A percentile compares a stretch with the other conserved stretches of the same genome.
Evolutionary conservation across 2,797 vertebrate species (phyloP).

Genomic region (Todus mexicanus): DNA sequence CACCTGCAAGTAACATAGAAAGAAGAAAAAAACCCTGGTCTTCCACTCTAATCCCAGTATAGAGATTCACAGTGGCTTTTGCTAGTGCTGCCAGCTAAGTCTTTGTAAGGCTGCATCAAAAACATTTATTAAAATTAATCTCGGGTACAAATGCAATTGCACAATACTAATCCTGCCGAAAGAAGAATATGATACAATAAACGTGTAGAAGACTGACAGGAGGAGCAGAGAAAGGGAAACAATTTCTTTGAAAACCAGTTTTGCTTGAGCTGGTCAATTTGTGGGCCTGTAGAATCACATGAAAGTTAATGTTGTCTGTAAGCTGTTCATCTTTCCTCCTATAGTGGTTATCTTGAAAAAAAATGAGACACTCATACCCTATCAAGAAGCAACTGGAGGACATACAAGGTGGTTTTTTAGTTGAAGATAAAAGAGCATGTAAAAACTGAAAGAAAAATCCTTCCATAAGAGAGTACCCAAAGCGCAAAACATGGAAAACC

Average conservation of each 20-base stretch:
- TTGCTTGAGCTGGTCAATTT: not conserved
- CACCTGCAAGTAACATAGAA: not conserved
- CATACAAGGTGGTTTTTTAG: not conserved
- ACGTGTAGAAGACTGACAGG: not conserved
- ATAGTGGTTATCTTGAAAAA: not conserved
- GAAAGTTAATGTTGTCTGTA: not conserved
- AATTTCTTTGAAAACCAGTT: not conserved
- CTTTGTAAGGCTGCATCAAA: not conserved
- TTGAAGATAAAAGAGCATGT: not conserved
- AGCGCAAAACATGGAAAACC: not conserved
- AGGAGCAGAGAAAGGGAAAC: not conserved
- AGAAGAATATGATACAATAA: not conserved
- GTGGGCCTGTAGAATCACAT: not conserved
- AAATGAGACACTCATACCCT: not conserved
- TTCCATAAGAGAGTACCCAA: not conserved
- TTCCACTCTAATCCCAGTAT: not conserved
- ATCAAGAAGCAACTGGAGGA: not conserved
- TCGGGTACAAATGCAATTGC: slow-evolving; percentile 14
- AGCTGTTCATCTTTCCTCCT: not conserved
- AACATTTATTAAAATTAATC: slow-evolving; percentile 48
- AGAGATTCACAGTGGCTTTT: not conserved
- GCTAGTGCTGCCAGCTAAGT: not conserved
- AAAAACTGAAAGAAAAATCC: not conserved
- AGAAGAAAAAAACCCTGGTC: not conserved
- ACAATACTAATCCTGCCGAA: not conserved